These are phyloP conservation scores for Heliornis fulica DNA, from an alignment of 2,113 vertebrate species.

Conservation along the genomic window DNA sequence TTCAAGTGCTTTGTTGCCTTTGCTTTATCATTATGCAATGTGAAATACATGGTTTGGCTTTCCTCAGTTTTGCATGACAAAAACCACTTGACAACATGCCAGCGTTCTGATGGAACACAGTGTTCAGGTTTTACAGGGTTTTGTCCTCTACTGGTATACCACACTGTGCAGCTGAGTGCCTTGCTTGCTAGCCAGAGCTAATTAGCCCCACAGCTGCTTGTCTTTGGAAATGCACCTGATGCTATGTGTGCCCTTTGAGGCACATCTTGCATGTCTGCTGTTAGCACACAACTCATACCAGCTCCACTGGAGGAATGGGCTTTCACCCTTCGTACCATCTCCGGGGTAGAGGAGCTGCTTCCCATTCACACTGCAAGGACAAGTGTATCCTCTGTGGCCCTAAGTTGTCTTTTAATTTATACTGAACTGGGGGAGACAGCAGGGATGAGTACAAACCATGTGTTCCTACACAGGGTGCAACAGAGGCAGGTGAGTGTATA, in stretches of 20 bases:
- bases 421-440: neutral
- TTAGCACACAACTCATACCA: neutral
- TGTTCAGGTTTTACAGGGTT: neutral
- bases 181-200: neutral
- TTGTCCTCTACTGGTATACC: neutral
- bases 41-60: neutral
- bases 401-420: neutral
- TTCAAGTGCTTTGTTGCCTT: neutral
- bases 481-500: accelerated
- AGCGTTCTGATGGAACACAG: accelerated
- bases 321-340: neutral
- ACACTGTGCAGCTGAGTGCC: accelerated
- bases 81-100: neutral
- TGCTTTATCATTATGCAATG: neutral
- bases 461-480: neutral
- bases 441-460: neutral
- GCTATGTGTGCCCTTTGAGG: accelerated
- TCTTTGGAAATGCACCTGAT: neutral
- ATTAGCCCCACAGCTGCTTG: accelerated
- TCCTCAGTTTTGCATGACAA: neutral
- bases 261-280: neutral
- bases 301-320: neutral
- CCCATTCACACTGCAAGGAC: neutral
- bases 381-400: neutral
- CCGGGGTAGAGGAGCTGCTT: neutral